phyloP scores from a whole-genome alignment of 2,113 vertebrate species.

The Sus scrofa region DNA sequence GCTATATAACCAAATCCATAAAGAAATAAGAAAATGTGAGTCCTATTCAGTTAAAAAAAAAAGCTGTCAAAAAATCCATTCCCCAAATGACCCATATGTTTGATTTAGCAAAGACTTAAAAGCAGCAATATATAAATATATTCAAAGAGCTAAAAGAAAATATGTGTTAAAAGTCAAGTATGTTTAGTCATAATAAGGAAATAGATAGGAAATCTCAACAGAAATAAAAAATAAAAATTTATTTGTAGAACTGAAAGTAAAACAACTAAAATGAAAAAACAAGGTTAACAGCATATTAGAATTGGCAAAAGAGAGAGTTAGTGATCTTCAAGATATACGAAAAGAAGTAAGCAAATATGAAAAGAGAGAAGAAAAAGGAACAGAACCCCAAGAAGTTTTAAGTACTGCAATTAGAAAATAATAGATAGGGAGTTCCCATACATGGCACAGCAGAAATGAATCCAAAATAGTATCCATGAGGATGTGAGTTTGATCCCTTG shows the following conservation, averaged over 20 bases:
- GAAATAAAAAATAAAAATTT: not conserved
- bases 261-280: not conserved
- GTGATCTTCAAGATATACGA: not conserved
- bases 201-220: not conserved
- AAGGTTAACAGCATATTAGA: not conserved
- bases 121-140: not conserved
- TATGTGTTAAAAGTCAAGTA: not conserved
- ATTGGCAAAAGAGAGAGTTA: not conserved
- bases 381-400: not conserved
- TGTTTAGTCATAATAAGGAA: not conserved
- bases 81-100: not conserved
- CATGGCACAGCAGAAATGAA: no score
- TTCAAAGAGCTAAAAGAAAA: constrained; percentile 43
- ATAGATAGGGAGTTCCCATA: not conserved
- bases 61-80: not conserved
- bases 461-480: no score
- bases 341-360: not conserved
- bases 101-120: constrained; percentile 11
- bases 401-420: not conserved
- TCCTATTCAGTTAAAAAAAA: not conserved
- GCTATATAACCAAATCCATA: not conserved
- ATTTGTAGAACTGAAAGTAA: not conserved
- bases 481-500: no score
- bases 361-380: not conserved
- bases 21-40: not conserved